Evolutionary conservation across 2,797 vertebrate genomes (phyloP).

Genomic region (Falco novaeseelandiae): DNA sequence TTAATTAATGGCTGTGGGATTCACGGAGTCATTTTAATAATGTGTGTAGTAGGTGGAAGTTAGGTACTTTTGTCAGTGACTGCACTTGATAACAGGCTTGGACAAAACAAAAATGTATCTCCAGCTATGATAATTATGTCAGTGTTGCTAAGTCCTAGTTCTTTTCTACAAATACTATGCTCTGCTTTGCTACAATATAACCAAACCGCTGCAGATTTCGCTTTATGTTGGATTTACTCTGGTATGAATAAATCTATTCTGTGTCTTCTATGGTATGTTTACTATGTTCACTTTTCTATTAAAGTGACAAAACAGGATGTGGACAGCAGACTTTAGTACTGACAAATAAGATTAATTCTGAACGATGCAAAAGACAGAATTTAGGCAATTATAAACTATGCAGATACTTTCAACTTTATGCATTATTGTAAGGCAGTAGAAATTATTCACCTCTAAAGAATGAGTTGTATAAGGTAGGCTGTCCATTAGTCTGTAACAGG

Average conservation of each 20-base stretch:
- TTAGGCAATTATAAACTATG: background rate
- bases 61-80: background rate
- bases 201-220: background rate
- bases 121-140: background rate
- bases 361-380: background rate
- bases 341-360: background rate
- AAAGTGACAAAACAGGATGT: background rate
- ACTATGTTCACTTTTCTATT: background rate
- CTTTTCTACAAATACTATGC: background rate
- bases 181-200: background rate
- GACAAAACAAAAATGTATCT: background rate
- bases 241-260: background rate
- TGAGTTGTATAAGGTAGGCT: no score
- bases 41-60: background rate
- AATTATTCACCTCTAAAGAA: background rate
- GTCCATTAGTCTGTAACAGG: background rate
- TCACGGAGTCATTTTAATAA: background rate
- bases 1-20: background rate
- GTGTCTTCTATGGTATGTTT: background rate
- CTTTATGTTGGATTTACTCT: background rate
- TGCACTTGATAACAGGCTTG: conserved; percentile 8
- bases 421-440: background rate
- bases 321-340: background rate
- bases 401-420: background rate
- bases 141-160: background rate